Evolutionary conservation across 2,888 invertebrate species (phyloP).

Genomic region (Mystacides longicornis): DNA sequence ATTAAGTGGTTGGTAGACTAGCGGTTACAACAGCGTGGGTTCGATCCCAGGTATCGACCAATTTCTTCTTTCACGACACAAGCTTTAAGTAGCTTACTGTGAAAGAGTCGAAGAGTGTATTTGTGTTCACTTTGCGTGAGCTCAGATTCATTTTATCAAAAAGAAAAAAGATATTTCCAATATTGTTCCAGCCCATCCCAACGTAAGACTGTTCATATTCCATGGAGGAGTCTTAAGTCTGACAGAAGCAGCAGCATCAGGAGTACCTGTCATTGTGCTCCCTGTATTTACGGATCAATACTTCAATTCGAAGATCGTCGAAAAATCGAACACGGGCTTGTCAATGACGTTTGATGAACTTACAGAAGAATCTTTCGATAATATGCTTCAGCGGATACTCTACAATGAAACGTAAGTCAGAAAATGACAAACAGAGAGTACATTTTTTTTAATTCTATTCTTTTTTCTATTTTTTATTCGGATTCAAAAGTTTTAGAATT

Average conservation of each 20-base stretch:
- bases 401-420: constrained; percentile 26
- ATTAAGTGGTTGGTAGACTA: too few relatives aligned
- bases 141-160: background rate
- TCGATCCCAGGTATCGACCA: too few relatives aligned
- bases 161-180: background rate
- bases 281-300: constrained; percentile 31
- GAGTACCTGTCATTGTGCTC: constrained; percentile 35
- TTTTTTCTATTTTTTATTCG: too few relatives aligned
- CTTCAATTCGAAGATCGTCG: constrained; percentile 29
- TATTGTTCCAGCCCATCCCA: constrained; percentile 34
- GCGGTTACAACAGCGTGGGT: too few relatives aligned
- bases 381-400: constrained; percentile 29
- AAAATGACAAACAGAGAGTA: too few relatives aligned
- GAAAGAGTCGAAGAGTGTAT: too few relatives aligned
- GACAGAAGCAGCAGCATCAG: constrained; percentile 42
- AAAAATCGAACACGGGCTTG: constrained; percentile 28
- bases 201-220: constrained; percentile 42
- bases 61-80: too few relatives aligned
- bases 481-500: too few relatives aligned
- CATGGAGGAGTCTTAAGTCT: constrained; percentile 49
- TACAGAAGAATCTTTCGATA: constrained; percentile 28
- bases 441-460: too few relatives aligned
- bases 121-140: too few relatives aligned
- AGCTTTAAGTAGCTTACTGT: too few relatives aligned
- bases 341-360: constrained; percentile 29